phyloP scores from a whole-genome alignment of 2,888 invertebrate species.

The Drosophila multiciliata region DNA sequence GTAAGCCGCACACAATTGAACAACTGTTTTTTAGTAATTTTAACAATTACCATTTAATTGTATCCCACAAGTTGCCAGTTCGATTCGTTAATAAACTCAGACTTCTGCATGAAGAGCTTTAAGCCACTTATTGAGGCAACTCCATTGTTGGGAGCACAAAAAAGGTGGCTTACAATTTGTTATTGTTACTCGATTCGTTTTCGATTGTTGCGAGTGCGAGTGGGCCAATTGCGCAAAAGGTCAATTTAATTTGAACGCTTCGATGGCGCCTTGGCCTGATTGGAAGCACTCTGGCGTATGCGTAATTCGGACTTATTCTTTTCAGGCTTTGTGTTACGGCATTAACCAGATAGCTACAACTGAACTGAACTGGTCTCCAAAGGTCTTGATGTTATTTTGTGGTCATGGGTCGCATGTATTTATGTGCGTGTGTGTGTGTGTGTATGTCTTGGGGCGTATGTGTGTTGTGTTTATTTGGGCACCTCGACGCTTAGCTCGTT shows the following conservation, averaged over 20 bases:
- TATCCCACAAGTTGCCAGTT: not conserved
- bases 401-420: slow-evolving; percentile 12
- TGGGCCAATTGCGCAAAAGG: slow-evolving; percentile 62
- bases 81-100: not conserved
- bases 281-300: slow-evolving; percentile 59
- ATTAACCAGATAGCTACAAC: slow-evolving; percentile 38
- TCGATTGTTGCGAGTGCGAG: slow-evolving; percentile 17
- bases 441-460: slow-evolving; percentile 10
- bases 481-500: slow-evolving; percentile 48
- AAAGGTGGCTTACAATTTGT: slow-evolving; percentile 15
- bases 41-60: not conserved
- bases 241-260: slow-evolving; percentile 71
- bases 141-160: slow-evolving; percentile 5
- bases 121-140: not conserved
- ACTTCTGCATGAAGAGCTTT: not conserved
- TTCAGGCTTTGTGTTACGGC: slow-evolving; percentile 42
- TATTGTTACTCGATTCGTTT: slow-evolving; percentile 18
- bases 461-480: slow-evolving; percentile 58
- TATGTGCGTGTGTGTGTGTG: slow-evolving; percentile 12
- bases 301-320: slow-evolving; percentile 45
- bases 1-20: not conserved
- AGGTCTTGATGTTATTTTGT: slow-evolving; percentile 36
- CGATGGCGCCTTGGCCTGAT: slow-evolving; percentile 42
- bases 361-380: slow-evolving; percentile 5
- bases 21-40: not conserved